Conservation (phyloP, 1,140 invertebrate genomes). For the Penaeus indicus region DNA sequence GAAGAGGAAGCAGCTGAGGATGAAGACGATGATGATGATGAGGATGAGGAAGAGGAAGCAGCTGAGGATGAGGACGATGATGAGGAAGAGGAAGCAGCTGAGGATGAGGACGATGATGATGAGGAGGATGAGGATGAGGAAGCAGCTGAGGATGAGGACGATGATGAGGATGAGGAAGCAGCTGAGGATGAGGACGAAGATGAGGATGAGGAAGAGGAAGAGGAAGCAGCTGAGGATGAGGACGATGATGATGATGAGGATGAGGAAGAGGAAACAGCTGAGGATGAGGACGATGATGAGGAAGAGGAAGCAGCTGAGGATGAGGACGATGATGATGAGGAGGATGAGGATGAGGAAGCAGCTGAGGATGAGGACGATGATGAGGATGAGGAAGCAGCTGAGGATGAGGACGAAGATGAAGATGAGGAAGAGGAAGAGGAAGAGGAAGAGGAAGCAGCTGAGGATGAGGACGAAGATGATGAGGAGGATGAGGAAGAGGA, state of each 20-base stretch:
- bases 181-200: not conserved
- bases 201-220: not conserved
- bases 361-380: too few relatives aligned
- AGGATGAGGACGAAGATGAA: not conserved
- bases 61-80: not conserved
- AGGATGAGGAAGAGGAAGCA: not conserved
- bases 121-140: not conserved
- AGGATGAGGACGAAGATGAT: not conserved
- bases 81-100: not conserved
- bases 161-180: not conserved
- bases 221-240: constrained; percentile 4
- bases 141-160: not conserved
- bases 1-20: not conserved
- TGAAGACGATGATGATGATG: not conserved
- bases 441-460: not conserved
- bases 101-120: not conserved
- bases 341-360: not conserved
- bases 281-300: not conserved
- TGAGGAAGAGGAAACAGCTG: not conserved
- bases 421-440: not conserved
- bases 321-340: not conserved
- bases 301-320: not conserved
- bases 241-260: too few relatives aligned
- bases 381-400: not conserved
- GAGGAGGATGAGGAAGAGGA: not conserved